These are phyloP conservation scores for Proterorhinus semilunaris DNA, from an alignment of 2,113 vertebrate species.

Conservation along the genomic window DNA sequence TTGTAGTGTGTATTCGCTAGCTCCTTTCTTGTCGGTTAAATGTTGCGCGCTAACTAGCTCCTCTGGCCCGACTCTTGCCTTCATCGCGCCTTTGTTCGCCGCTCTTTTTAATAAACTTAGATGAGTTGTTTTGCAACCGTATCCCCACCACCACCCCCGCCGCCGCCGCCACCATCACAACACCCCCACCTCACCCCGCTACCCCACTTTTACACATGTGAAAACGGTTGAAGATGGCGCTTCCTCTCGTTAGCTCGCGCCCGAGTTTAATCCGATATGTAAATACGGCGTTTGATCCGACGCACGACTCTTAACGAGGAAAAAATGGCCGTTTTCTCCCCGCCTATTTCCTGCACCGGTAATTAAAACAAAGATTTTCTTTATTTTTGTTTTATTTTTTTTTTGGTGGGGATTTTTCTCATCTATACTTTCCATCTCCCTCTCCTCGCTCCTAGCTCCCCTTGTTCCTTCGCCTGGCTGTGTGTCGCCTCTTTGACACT, in stretches of 20 bases:
- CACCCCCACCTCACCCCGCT: neutral
- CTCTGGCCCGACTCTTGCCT: conserved; percentile 15
- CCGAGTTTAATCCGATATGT: conserved; percentile 96
- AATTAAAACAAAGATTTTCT: conserved; percentile 85
- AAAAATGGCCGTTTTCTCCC: conserved; percentile 55
- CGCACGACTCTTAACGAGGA: conserved; percentile 86
- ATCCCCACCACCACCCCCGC: neutral
- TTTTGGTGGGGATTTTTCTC: conserved; percentile 38
- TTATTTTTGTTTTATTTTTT: conserved; percentile 38
- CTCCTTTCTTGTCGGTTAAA: conserved; percentile 19
- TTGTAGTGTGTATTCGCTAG: neutral
- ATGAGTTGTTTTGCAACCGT: conserved; percentile 77
- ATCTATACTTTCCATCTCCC: conserved; percentile 43
- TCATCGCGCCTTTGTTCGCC: conserved; percentile 40
- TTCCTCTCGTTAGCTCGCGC: conserved; percentile 84
- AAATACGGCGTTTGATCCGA: conserved; percentile 92
- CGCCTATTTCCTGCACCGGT: conserved; percentile 65
- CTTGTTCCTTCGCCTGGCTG: conserved; percentile 39
- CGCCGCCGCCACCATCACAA: too few species aligned
- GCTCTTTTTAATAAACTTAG: conserved; percentile 69
- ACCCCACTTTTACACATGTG: conserved; percentile 10
- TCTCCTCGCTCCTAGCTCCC: conserved; percentile 53
- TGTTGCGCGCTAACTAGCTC: conserved; percentile 47
- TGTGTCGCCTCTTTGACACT: conserved; percentile 78
- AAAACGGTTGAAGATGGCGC: conserved; percentile 74